Base-by-base conservation (phyloP, 2,113 vertebrate genomes). In the Budorcas taxicolor region DNA sequence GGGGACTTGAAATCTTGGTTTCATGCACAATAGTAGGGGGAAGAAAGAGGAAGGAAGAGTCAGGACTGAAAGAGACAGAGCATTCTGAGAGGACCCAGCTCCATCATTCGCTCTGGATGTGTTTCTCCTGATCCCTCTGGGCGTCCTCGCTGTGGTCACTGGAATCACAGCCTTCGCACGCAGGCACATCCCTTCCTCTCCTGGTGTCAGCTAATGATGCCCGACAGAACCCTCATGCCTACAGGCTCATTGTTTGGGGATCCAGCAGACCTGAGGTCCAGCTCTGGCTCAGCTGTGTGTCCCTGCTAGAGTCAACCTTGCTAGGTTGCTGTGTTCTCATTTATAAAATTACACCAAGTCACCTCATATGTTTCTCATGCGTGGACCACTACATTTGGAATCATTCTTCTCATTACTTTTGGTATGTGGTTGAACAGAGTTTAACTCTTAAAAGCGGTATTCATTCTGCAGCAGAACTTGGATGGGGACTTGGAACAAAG, bases 381-480 rank as follows among this genome's bases (percentile, higher is more conserved):
- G 14, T 67, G 47, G 55, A 23, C 33, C 12, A 13, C 36, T 90
- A 16, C 8, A 74, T 58, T 76, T 67, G 53, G 25, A 45, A 31
- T 27, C 78, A 82, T 27, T 82, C 50, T 97, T 96, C 91, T 60
- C 58, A 57, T 45, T 45, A n/a, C 5, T 76, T 67, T 67, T 80
- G 13, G 53, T 71, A 67, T 90, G 33, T 76, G 40, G 86, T 74
- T 74, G 88, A 86, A 43, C 4, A 83, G 7, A 29, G 21, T 57
- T 82, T 62, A 47, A 62, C 45, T 86, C 52, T 86, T 50, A 57
- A 76, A 91, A 36, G 8, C 4, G 16, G 33, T 31, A 7, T 82
- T 82, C 31, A 53, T 62, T 47, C 60, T 93, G 33, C 21, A 40
- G 45, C 23, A 45, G 29, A n/a, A 58, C 33, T 7, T 29, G 27